A percentile compares a stretch with the other conserved stretches of the same genome.
These are phyloP conservation scores for Silvanus unidentatus DNA, from an alignment of 2,888 invertebrate species.

Conservation along the genomic window DNA sequence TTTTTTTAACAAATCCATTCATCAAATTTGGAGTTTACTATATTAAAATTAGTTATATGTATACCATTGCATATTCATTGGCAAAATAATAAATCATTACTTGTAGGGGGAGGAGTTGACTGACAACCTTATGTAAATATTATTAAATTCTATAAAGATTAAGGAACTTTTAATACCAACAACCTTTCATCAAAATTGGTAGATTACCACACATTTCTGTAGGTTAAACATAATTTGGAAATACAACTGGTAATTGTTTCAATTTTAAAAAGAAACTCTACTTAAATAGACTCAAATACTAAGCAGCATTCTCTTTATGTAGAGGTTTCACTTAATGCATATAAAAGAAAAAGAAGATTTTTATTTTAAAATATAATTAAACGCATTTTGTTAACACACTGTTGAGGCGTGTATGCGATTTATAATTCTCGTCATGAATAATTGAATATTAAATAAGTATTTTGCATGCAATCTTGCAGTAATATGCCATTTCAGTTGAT, in stretches of 20 bases:
- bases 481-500: conserved; percentile 15
- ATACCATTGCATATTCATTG: conserved; percentile 46
- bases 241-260: too few relatives aligned
- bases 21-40: conserved; percentile 15
- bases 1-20: too few relatives aligned
- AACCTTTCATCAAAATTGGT: too few relatives aligned
- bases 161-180: too few relatives aligned
- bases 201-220: too few relatives aligned
- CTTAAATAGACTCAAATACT: too few relatives aligned
- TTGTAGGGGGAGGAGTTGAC: conserved; percentile 25
- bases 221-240: too few relatives aligned
- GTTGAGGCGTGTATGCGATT: conserved; percentile 25
- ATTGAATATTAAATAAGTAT: conserved; percentile 34
- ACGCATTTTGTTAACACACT: conserved; percentile 21
- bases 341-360: conserved; percentile 1
- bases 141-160: conserved; percentile 13
- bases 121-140: conserved; percentile 35
- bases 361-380: conserved; percentile 2
- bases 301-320: too few relatives aligned
- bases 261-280: too few relatives aligned
- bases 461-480: conserved; percentile 32
- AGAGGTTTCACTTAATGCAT: too few relatives aligned
- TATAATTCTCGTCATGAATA: conserved; percentile 30
- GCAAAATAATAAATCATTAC: conserved; percentile 40
- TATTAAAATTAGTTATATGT: conserved; percentile 44